Percentiles rank a stretch among this genome's conserved stretches.
Conservation (phyloP, 2,888 invertebrate species). For the Megamerina dolium region DNA sequence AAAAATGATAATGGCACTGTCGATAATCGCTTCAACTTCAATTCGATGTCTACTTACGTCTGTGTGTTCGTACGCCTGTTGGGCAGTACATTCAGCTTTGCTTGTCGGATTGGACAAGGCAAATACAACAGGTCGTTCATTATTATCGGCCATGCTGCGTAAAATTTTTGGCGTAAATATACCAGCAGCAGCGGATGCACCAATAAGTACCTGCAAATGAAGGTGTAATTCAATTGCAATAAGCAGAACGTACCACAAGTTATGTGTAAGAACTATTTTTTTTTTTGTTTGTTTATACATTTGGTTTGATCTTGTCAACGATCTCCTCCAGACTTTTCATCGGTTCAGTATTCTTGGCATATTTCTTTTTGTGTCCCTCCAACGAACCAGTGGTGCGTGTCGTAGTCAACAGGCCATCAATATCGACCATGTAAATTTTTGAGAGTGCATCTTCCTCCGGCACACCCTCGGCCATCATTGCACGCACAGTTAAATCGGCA, state of each 20-base stretch:
- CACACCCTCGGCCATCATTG: conserved; percentile 71
- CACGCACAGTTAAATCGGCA: conserved; percentile 81
- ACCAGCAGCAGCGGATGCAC: conserved; percentile 87
- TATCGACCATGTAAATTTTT: conserved; percentile 94
- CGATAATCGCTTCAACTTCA: neutral
- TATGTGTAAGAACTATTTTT: neutral
- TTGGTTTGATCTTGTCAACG: conserved; percentile 81
- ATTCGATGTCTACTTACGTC: conserved; percentile 61
- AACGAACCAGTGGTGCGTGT: conserved; percentile 59
- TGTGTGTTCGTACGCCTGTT: conserved; percentile 85
- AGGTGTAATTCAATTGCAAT: neutral
- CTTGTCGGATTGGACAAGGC: conserved; percentile 97
- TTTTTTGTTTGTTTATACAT: too few species aligned
- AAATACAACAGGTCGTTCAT: conserved; percentile 88
- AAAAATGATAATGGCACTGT: neutral
- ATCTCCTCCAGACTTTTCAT: conserved; percentile 74
- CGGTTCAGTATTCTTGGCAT: conserved; percentile 72
- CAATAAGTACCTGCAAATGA: conserved; percentile 52
- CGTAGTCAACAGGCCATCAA: conserved; percentile 80
- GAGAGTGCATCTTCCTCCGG: conserved; percentile 65
- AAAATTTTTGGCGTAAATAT: conserved; percentile 87
- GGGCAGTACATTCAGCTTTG: conserved; percentile 97
- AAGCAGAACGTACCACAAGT: neutral
- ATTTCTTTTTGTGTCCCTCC: conserved; percentile 64
- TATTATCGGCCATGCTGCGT: conserved; percentile 76